Conservation (phyloP, 1,140 invertebrate genomes). For the Cydia fagiglandana region DNA sequence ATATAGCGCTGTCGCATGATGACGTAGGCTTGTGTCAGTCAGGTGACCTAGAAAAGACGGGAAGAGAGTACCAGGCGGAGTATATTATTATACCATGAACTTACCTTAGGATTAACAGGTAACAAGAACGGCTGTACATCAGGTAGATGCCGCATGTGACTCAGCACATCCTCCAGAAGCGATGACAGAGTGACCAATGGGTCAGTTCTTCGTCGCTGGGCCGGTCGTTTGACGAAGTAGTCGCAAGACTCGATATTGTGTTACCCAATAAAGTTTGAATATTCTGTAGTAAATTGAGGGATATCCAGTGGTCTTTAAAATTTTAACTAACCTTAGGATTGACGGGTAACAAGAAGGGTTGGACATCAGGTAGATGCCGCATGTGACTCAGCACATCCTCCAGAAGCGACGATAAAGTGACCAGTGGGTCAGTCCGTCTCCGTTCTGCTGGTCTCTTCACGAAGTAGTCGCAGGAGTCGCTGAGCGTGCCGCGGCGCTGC, state of each 20-base stretch:
- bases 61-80: too few relatives aligned
- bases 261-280: too few relatives aligned
- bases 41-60: too few relatives aligned
- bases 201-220: conserved; percentile 89
- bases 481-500: conserved; percentile 34
- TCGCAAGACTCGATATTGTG: conserved; percentile 84
- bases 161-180: conserved; percentile 95
- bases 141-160: conserved; percentile 95
- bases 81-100: too few relatives aligned
- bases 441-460: conserved; percentile 94
- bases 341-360: conserved; percentile 96
- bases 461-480: conserved; percentile 92
- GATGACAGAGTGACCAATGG: conserved; percentile 97
- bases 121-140: conserved; percentile 96
- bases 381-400: conserved; percentile 97
- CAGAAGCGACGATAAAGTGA: conserved; percentile 95
- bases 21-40: too few relatives aligned
- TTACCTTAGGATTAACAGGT: conserved; percentile 87
- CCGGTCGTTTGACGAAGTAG: conserved; percentile 93
- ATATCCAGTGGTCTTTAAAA: too few relatives aligned
- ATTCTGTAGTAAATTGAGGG: too few relatives aligned
- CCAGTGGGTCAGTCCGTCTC: conserved; percentile 94
- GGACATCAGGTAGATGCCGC: conserved; percentile 93
- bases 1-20: too few relatives aligned
- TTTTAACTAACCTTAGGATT: conserved; percentile 74